Evolutionary conservation across 2,888 invertebrate genomes (phyloP), one percentile per base, ranked within the genome.

Genomic region (Boloria selene): DNA sequence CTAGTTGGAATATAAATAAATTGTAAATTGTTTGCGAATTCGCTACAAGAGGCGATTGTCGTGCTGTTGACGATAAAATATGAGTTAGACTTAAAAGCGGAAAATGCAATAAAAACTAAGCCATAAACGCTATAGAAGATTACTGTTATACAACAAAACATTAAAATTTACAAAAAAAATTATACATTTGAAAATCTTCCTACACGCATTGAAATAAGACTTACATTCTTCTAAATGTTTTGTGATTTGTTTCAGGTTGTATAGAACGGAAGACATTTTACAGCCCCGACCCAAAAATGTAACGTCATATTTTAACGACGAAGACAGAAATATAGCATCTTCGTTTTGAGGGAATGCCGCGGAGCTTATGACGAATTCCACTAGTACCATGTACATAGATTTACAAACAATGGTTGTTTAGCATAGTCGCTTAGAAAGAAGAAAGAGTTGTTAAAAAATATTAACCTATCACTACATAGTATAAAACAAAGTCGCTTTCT

Each of bases 271-370:
- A 49, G 58, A 56, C 45, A 53, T 61, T 68, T 61, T 61, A 65
- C 49, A 65, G 56, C 50, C 45, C 55, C 31, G 68, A 61, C 61
- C 64, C 52, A 18, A 65, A 68, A 61, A 53, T 58, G 49, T 61
- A 56, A 65, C 44, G 60, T 63, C 59, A 66, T 60, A 63, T 65
- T 69, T 69, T 69, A 69, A 65, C 63, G 65, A 63, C 16, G 49
- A 42, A 52, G 42, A 58, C 61, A 56, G 50, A 55, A 50, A 55
- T 22, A 65, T 60, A 56, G 14, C 52, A 45, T 59, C 47, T 58
- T 31, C 52, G 49, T 7, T 50, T 49, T 31, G 38, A 17, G 13
- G 58, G 58, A 59, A 59, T 44, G 44, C 14, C 18, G 44, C 55
- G 18, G 7, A 14, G 31, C 16, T 17, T 6, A 42, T 22, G 7